Conservation (phyloP, 2,888 invertebrate genomes). For the Ariolimax columbianus region DNA sequence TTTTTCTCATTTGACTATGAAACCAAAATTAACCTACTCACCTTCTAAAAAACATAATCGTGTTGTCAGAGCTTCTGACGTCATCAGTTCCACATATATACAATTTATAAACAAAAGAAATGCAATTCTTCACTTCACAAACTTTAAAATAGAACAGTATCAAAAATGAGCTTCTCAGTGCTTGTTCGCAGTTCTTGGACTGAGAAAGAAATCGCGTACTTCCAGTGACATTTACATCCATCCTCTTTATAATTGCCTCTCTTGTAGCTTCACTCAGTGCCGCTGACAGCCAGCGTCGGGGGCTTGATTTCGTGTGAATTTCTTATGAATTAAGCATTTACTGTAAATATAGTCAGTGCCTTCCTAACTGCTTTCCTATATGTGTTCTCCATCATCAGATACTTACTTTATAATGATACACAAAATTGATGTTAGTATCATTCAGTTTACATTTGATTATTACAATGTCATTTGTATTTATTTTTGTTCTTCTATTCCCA, state of each 20-base stretch:
- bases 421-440: too few species aligned
- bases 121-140: not conserved
- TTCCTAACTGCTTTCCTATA: too few species aligned
- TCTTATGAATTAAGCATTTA: too few species aligned
- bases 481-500: too few species aligned
- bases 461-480: too few species aligned
- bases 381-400: too few species aligned
- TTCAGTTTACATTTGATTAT: too few species aligned
- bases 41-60: constrained; percentile 12
- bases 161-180: not conserved
- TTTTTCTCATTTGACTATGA: not conserved
- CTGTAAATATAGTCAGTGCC: too few species aligned
- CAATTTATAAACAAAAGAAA: not conserved
- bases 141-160: not conserved
- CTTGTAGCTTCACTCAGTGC: not conserved
- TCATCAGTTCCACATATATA: not conserved
- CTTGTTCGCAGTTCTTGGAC: not conserved
- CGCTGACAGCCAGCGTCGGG: not conserved
- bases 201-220: not conserved
- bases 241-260: not conserved
- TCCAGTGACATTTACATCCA: not conserved
- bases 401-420: too few species aligned
- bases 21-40: not conserved
- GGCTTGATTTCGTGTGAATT: too few species aligned
- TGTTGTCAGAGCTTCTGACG: not conserved